Conservation (phyloP, 2,797 vertebrate genomes). For the Oryzias sinensis region DNA sequence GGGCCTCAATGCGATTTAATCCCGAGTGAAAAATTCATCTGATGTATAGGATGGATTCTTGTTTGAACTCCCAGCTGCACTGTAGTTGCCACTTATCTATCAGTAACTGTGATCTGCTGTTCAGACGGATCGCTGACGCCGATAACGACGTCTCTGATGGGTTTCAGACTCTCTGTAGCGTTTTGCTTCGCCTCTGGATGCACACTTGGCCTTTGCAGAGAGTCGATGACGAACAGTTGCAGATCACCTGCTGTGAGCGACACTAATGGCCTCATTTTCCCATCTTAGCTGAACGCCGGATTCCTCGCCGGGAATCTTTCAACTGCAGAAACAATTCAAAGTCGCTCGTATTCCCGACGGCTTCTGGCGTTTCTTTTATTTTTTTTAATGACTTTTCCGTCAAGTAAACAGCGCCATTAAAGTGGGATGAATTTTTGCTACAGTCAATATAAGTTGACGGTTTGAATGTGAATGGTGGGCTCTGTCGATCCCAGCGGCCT, state of each 20-base stretch:
- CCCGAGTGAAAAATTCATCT: too few relatives aligned
- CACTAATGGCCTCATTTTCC: constrained; percentile 12
- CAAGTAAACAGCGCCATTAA: too few relatives aligned
- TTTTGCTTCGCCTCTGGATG: background rate
- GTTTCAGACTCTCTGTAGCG: background rate
- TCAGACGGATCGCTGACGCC: too few relatives aligned
- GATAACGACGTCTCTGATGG: too few relatives aligned
- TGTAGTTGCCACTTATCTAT: too few relatives aligned
- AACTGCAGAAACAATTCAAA: constrained; percentile 1
- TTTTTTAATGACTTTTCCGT: background rate
- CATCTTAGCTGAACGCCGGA: background rate
- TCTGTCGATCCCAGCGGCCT: constrained; percentile 5
- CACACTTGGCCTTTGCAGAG: constrained; percentile 13
- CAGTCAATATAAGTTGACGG: too few relatives aligned
- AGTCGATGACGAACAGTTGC: constrained; percentile 12
- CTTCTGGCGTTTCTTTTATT: background rate
- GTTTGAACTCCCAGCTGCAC: too few relatives aligned
- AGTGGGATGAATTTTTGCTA: too few relatives aligned
- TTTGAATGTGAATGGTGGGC: background rate
- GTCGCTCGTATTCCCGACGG: background rate
- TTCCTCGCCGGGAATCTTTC: constrained; percentile 5
- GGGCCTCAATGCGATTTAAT: too few relatives aligned
- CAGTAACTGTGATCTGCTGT: too few relatives aligned
- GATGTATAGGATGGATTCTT: too few relatives aligned
- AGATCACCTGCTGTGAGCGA: constrained; percentile 13